Evolutionary conservation across 2,113 vertebrate genomes (phyloP).

Genomic region (Cebidichthys violaceus): DNA sequence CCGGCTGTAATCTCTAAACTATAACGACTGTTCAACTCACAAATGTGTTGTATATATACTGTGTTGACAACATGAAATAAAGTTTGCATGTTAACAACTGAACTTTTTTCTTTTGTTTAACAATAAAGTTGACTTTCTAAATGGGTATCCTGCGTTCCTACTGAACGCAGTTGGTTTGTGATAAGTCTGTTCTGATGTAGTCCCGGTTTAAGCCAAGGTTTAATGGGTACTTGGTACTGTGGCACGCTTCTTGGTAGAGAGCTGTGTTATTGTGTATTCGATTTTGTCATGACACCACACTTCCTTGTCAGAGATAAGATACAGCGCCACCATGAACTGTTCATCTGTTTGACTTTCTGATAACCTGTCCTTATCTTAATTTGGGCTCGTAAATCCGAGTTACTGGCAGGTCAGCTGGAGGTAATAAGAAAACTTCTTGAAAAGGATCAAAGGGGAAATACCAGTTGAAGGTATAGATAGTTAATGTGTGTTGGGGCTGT

Average conservation of each 20-base stretch:
- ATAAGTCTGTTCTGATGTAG: conserved; percentile 6
- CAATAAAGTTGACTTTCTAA: conserved; percentile 4
- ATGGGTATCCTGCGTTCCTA: background rate
- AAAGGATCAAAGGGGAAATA: conserved; percentile 37
- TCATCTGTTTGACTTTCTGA: conserved; percentile 69
- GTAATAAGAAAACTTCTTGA: background rate
- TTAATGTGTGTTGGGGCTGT: background rate
- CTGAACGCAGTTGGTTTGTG: background rate
- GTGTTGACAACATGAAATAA: background rate
- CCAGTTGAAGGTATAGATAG: background rate
- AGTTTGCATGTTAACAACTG: background rate
- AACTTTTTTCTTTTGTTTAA: background rate
- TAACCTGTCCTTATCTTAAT: conserved; percentile 75
- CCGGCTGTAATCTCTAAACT: background rate
- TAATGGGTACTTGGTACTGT: background rate
- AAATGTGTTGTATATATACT: background rate
- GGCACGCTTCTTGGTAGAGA: background rate
- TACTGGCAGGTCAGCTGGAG: conserved; percentile 49
- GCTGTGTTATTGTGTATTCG: conserved; percentile 16
- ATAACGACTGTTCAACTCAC: rapidly evolving
- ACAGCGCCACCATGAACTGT: conserved; percentile 33
- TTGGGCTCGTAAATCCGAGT: conserved; percentile 63
- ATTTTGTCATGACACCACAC: conserved; percentile 62
- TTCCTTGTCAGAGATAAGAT: conserved; percentile 71
- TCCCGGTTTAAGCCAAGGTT: conserved; percentile 18